Evolutionary conservation across 2,797 vertebrate species (phyloP), one percentile per base, ranked within the genome.

Genomic region (Danio choprae): DNA sequence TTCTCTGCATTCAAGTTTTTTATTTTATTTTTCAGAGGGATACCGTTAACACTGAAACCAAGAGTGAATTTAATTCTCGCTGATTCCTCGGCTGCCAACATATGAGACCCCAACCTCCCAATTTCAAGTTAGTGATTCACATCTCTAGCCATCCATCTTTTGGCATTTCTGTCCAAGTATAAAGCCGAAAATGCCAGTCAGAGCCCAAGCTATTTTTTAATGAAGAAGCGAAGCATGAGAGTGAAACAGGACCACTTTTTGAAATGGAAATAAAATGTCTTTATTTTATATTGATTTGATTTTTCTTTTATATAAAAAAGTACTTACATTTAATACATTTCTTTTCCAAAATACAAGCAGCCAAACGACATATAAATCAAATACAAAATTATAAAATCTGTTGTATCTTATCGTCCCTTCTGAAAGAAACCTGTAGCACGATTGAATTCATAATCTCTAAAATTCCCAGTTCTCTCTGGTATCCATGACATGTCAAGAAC

Each of bases 321-420:
- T 94, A 95, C 93, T 94, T 95, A 94, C 93, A 95, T 95, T 95
- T 94, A 94, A 92, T 95, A 94, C 93, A 95, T 92, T 93, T 95
- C 29, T 90, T 92, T 50, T 81, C 79, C 85, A 95, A 94, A 95
- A 94, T 94, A 95, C 93, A 93, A 94, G 94, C 93, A 95, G 93
- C 93, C 91, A 91, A 94, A 94, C 93, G 83, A 95, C 94, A 95
- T 95, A 94, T 91, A 94, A 95, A 95, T 94, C 93, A 94, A 94
- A 94, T 95, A 95, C 92, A 95, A 95, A 95, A 95, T 94, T 94
- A 94, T 94, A 94, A 94, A 94, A 94, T 93, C 91, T 93, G 89
- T 93, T 92, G 81, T 93, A 62, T 84, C 81, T 90, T 92, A 93
- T 92, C 87, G 87, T 92, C 85, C 86, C 85, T 87, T 72, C 81